Conservation (phyloP, 2,797 vertebrate genomes). For the Pantherophis alleghaniensis region DNA sequence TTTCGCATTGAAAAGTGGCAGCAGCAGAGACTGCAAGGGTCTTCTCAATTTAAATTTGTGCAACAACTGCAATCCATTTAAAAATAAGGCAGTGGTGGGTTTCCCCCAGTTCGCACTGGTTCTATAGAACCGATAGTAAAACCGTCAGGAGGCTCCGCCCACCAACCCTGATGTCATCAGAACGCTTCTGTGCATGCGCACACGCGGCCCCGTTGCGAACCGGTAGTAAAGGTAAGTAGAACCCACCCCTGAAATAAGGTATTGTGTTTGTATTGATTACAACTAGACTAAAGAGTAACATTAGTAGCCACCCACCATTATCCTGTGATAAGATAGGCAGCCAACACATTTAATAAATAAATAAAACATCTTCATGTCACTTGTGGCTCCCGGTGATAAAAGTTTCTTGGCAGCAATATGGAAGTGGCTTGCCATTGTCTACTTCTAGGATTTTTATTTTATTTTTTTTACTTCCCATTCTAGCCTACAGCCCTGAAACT, state of each 20-base stretch:
- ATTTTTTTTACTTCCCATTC: background rate
- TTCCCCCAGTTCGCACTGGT: too few species aligned
- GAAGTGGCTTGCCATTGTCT: background rate
- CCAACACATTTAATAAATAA: background rate
- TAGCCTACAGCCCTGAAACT: background rate
- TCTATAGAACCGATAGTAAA: too few species aligned
- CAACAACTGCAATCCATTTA: background rate
- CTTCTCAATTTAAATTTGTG: background rate
- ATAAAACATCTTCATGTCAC: background rate
- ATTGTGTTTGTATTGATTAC: background rate
- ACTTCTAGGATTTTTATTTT: background rate
- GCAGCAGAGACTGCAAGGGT: background rate
- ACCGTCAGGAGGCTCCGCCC: too few species aligned
- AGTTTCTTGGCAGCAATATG: background rate
- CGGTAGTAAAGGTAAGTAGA: too few species aligned
- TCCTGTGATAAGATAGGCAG: background rate
- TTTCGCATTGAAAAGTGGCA: background rate
- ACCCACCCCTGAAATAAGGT: too few species aligned
- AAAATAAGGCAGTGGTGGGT: background rate
- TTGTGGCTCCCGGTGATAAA: background rate
- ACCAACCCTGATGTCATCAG: too few species aligned
- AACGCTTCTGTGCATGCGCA: too few species aligned
- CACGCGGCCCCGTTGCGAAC: too few species aligned
- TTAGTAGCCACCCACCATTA: background rate
- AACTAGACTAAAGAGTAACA: background rate